Base-by-base conservation (phyloP, 2,797 vertebrate species). In the Melanotaenia trifasciata region DNA sequence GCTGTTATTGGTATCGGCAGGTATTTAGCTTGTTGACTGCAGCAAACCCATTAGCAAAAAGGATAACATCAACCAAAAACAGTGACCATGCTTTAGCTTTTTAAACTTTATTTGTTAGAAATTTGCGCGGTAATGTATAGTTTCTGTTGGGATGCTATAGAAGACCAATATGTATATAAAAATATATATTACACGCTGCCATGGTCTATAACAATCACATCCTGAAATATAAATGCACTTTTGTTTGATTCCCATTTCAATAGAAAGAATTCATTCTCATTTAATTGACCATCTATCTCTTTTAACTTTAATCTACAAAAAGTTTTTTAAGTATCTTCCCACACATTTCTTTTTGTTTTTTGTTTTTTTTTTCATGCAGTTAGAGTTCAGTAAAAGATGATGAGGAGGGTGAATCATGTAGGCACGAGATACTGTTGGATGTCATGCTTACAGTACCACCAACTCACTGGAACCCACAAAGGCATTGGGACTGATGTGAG, bases 391-490 rank as follows among this genome's bases (percentile, higher is more conserved):
- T 57, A 68, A 76, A 56, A 50, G 45, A 72, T 66, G 74, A 78
- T 74, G 71, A 83, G n/a, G 61, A 85, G 57, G 60, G 58, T 82
- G 84, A 90, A 84, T 83, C 66, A 79, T 80, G 66, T 54, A 57
- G 77, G 67, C 72, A 57, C 61, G 73, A 84, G 79, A 85, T 81
- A 59, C 51, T 73, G 80, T 75, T 71, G 70, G 64, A 81, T 80
- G 83, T 87, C 81, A 88, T 89, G 87, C 95, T 96, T 94, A 96
- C 95, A 96, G 92, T 77, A 84, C 73, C 78, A 91, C 80, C 79
- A 94, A 93, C 86, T 91, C 92, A 87, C 91, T 92, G 81, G 93
- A 93, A 88, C 94, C 94, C 40, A 68, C 77, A 75, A 95, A 96
- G 79, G 95, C 94, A 6, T 90, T 72, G 22, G 85, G 80, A 81